Percentiles rank a stretch among this genome's conserved stretches.
phyloP scores from a whole-genome alignment of 37 sponge, comb jelly and placozoan species.

The Diacarnus erythraeanus region DNA sequence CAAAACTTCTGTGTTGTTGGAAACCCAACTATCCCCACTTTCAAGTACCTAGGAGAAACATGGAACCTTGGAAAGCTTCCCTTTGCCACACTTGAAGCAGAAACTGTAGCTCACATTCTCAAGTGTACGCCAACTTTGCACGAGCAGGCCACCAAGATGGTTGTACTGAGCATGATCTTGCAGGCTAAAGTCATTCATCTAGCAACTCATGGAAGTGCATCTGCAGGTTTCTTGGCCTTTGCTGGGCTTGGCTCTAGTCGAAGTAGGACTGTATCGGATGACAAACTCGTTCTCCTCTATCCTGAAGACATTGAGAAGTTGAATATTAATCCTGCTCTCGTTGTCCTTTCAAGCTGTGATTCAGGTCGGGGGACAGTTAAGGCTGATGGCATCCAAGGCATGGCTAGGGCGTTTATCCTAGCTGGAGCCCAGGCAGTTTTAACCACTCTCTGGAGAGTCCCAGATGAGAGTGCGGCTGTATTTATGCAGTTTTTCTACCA shows the following conservation, averaged over 20 bases:
- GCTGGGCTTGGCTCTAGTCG: constrained; percentile 21
- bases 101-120: constrained; percentile 59
- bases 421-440: constrained; percentile 86
- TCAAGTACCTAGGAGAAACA: constrained; percentile 39
- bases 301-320: constrained; percentile 73
- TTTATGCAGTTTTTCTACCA: constrained; percentile 89
- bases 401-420: constrained; percentile 76
- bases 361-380: constrained; percentile 60
- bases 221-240: constrained; percentile 70
- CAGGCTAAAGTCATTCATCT: constrained; percentile 66
- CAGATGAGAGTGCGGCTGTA: constrained; percentile 71
- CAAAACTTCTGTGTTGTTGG: constrained; percentile 63
- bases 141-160: constrained; percentile 66
- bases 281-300: constrained; percentile 46
- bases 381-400: constrained; percentile 81
- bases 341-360: constrained; percentile 80
- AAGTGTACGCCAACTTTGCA: constrained; percentile 41
- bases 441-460: constrained; percentile 77
- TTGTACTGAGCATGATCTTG: constrained; percentile 39
- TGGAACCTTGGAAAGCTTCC: constrained; percentile 69
- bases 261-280: constrained; percentile 2
- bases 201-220: constrained; percentile 71
- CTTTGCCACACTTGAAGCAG: constrained; percentile 59
- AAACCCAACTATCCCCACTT: constrained; percentile 63
- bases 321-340: constrained; percentile 62